Evolutionary conservation across 2,113 vertebrate genomes (phyloP).

Genomic region (Trogon surrucura): DNA sequence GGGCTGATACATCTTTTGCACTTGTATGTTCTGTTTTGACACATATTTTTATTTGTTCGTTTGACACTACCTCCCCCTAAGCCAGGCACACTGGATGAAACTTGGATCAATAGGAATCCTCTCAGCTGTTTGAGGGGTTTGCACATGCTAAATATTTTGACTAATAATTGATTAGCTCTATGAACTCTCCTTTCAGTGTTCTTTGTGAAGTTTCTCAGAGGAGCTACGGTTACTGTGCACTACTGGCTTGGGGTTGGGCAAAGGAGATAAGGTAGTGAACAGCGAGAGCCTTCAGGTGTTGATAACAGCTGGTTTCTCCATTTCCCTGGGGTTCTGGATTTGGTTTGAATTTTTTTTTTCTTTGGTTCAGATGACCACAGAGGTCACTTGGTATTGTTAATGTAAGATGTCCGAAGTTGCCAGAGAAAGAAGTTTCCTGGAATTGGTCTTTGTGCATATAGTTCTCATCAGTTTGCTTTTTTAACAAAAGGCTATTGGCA

Average conservation of each 20-base stretch:
- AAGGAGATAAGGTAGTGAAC: background rate
- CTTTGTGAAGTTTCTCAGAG: background rate
- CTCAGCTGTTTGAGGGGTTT: background rate
- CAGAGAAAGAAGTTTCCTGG: background rate
- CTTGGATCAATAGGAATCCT: background rate
- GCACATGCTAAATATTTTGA: background rate
- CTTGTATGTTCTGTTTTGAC: background rate
- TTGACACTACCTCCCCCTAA: background rate
- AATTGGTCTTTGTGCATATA: background rate
- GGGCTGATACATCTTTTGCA: background rate
- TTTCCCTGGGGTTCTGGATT: background rate
- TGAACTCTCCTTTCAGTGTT: background rate
- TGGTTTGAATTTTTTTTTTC: background rate
- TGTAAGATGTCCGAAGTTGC: background rate
- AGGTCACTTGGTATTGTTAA: background rate
- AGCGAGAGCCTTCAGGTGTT: background rate
- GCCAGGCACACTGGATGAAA: background rate
- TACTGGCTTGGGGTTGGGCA: background rate
- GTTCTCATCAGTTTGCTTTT: background rate
- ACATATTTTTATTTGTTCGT: background rate
- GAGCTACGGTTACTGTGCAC: background rate
- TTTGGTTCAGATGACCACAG: background rate
- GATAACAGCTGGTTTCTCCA: background rate
- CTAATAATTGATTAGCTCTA: background rate
- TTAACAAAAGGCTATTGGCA: slow-evolving; percentile 36